Conservation (phyloP, 2,113 vertebrate species). For the Oryzias woworae region DNA sequence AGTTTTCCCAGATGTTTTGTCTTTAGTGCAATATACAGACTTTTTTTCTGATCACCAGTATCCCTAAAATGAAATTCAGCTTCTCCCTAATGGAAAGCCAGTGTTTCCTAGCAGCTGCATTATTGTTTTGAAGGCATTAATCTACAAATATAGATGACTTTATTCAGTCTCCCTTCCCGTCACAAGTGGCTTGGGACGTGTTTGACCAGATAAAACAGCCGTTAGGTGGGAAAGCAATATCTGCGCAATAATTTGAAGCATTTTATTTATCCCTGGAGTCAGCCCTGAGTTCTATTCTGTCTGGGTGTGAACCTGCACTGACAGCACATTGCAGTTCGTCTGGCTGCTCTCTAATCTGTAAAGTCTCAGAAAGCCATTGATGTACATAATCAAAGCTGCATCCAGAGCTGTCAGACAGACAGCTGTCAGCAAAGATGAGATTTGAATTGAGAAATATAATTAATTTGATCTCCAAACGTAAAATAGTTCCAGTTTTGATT, state of each 20-base stretch:
- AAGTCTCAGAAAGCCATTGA: background rate
- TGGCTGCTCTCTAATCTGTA: constrained; percentile 15
- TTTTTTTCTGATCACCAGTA: no score
- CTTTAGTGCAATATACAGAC: no score
- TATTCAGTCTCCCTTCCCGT: no score
- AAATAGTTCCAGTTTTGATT: background rate
- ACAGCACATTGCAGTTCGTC: constrained; percentile 16
- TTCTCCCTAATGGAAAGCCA: no score
- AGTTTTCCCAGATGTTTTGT: no score
- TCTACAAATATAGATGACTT: no score
- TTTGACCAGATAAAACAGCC: no score
- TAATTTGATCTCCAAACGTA: constrained; percentile 1
- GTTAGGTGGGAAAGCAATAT: no score
- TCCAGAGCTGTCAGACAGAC: background rate
- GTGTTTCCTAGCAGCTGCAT: no score
- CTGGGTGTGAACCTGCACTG: constrained; percentile 23
- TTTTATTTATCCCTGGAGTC: constrained; percentile 55
- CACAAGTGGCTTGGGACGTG: no score
- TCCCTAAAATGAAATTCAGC: no score
- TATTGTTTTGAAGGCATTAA: no score
- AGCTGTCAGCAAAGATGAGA: background rate
- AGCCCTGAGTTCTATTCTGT: constrained; percentile 10
- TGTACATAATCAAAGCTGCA: background rate
- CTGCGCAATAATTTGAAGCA: constrained; percentile 37
- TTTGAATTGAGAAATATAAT: background rate